These are phyloP conservation scores for Hydriomena furcata DNA, from an alignment of 2,888 invertebrate species.

Conservation along the genomic window DNA sequence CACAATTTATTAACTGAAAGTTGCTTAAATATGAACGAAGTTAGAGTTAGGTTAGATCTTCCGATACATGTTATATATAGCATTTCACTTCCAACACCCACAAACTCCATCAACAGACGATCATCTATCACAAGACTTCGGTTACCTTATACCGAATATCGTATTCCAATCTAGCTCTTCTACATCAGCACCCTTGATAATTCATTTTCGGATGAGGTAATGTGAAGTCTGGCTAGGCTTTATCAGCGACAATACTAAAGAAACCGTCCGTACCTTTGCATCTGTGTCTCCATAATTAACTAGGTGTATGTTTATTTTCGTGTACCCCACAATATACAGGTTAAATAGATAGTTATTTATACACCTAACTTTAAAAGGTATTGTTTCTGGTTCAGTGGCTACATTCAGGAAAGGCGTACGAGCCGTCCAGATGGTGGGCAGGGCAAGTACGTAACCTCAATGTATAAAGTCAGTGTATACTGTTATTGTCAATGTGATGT, in stretches of 20 bases:
- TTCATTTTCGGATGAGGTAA: conserved; percentile 41
- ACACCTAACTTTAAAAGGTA: conserved; percentile 60
- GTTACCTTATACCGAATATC: conserved; percentile 24
- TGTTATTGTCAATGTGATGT: conserved; percentile 78
- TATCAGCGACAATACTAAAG: conserved; percentile 28
- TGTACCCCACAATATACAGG: conserved; percentile 54
- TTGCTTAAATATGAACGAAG: conserved; percentile 49
- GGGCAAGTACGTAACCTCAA: conserved; percentile 96
- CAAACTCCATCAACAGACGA: conserved; percentile 28
- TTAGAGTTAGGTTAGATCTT: conserved; percentile 44
- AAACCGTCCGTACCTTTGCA: conserved; percentile 63
- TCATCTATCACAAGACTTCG: conserved; percentile 28
- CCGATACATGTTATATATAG: conserved; percentile 36
- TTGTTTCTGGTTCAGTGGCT: conserved; percentile 92
- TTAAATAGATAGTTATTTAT: conserved; percentile 50
- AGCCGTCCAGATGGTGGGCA: conserved; percentile 99
- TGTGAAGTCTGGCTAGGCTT: conserved; percentile 41
- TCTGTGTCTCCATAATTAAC: conserved; percentile 64
- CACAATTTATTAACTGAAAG: conserved; percentile 62
- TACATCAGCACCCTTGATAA: conserved; percentile 4
- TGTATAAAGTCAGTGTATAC: conserved; percentile 71
- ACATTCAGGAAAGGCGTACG: conserved; percentile 99
- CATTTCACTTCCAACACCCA: conserved; percentile 49
- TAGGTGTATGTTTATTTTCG: conserved; percentile 51
- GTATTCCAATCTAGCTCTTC: conserved; percentile 4